These are phyloP conservation scores for Oligia strigilis DNA, from an alignment of 2,888 invertebrate species.

Conservation along the genomic window DNA sequence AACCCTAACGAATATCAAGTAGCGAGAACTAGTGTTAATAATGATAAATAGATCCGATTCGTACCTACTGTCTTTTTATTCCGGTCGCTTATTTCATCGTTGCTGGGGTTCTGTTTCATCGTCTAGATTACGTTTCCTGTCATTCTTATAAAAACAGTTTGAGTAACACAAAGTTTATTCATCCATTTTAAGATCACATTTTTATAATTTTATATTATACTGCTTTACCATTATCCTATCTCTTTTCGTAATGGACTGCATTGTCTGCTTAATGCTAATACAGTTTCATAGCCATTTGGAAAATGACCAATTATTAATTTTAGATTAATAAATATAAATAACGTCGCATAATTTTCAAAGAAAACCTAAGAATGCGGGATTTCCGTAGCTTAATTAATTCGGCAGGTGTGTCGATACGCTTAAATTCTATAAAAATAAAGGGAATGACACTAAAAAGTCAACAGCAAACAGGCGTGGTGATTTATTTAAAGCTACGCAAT, in stretches of 20 bases:
- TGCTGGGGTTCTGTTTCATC: constrained; percentile 43
- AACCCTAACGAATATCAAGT: constrained; percentile 59
- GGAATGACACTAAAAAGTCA: constrained; percentile 22
- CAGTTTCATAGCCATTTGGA: neutral
- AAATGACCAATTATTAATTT: neutral
- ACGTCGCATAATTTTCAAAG: neutral
- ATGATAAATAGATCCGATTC: constrained; percentile 71
- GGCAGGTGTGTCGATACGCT: neutral
- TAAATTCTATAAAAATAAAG: constrained; percentile 9
- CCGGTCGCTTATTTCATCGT: constrained; percentile 61
- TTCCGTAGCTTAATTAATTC: neutral
- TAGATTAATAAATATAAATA: neutral
- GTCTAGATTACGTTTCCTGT: constrained; percentile 34
- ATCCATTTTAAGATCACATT: neutral
- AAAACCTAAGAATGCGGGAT: neutral
- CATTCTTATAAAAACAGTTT: constrained; percentile 2
- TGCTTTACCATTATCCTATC: neutral
- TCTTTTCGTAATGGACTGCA: neutral
- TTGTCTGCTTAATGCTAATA: neutral
- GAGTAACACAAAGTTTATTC: neutral
- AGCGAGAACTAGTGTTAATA: constrained; percentile 67
- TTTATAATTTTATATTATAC: neutral
- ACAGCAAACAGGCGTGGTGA: constrained; percentile 22
- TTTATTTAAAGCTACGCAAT: constrained; percentile 36
- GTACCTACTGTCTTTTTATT: constrained; percentile 59